A percentile compares a stretch with the other conserved stretches of the same genome.
These are phyloP conservation scores for Oncorhynchus tshawytscha DNA, from an alignment of 2,113 vertebrate species.

Conservation along the genomic window DNA sequence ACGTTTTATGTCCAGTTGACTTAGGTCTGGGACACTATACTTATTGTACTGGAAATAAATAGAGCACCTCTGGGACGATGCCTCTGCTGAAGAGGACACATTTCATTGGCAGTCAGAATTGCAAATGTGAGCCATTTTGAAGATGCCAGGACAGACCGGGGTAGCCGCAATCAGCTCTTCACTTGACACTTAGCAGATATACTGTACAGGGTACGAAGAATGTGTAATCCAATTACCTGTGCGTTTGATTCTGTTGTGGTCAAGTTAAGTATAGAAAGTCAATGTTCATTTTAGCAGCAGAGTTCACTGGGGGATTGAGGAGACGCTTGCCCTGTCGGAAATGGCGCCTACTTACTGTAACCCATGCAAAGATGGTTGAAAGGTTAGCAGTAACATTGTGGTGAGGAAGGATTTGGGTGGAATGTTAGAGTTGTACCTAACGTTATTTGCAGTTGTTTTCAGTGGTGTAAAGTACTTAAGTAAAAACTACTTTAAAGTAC, in stretches of 20 bases:
- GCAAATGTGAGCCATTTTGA: conserved; percentile 47
- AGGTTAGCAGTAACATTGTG: neutral
- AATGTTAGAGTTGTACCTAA: no score
- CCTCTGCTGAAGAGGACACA: conserved; percentile 49
- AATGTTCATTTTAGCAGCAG: neutral
- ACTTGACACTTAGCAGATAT: conserved; percentile 14
- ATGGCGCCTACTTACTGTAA: no score
- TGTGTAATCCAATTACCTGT: neutral
- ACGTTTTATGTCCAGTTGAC: no score
- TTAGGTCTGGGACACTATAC: neutral
- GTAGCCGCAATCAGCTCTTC: conserved; percentile 1
- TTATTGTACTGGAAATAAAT: conserved; percentile 2
- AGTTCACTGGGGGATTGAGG: neutral
- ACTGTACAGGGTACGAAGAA: neutral
- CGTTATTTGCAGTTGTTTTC: no score
- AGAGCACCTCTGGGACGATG: conserved; percentile 33
- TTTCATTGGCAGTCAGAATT: conserved; percentile 33
- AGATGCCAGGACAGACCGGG: neutral
- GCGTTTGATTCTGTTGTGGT: neutral
- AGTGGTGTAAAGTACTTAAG: no score
- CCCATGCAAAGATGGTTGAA: no score
- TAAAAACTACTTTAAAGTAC: no score
- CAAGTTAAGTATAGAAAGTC: neutral
- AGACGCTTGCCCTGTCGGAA: no score
- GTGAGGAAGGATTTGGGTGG: neutral